Evolutionary conservation across 2,888 invertebrate genomes (phyloP).

Genomic region (Aphodius sticticus): DNA sequence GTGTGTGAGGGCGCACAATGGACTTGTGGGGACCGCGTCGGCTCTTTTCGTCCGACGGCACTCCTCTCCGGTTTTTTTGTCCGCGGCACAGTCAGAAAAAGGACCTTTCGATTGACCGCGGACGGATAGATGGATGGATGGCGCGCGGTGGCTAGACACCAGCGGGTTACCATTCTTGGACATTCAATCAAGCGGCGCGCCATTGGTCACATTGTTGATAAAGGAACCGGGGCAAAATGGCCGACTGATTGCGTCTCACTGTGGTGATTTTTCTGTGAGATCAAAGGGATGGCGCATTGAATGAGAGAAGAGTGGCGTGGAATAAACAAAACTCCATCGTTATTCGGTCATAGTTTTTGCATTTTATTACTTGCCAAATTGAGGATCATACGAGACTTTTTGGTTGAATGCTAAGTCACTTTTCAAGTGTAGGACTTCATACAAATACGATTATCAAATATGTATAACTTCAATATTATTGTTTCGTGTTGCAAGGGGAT

Average conservation of each 20-base stretch:
- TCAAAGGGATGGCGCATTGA: neutral
- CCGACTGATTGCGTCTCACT: conserved; percentile 38
- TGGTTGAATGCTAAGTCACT: too few species aligned
- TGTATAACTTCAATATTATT: too few species aligned
- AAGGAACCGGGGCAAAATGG: conserved; percentile 41
- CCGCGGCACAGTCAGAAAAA: conserved; percentile 23
- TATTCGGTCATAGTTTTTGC: too few species aligned
- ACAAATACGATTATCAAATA: too few species aligned
- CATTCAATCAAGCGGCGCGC: conserved; percentile 34
- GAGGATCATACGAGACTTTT: too few species aligned
- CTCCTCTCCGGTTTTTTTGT: conserved; percentile 27
- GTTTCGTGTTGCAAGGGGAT: too few species aligned
- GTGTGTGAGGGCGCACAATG: conserved; percentile 34
- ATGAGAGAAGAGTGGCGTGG: neutral
- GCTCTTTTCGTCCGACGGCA: conserved; percentile 33
- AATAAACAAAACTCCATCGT: neutral
- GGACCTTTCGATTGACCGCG: conserved; percentile 18
- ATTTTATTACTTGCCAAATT: too few species aligned
- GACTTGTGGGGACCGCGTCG: conserved; percentile 27
- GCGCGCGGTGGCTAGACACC: conserved; percentile 35
- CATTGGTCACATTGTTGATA: conserved; percentile 45
- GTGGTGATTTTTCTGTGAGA: conserved; percentile 28
- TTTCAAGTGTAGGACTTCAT: too few species aligned
- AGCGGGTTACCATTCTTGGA: conserved; percentile 38
- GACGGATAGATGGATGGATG: conserved; percentile 32